Conservation (phyloP, 2,797 vertebrate genomes). For the Coracias cyanogaster region DNA sequence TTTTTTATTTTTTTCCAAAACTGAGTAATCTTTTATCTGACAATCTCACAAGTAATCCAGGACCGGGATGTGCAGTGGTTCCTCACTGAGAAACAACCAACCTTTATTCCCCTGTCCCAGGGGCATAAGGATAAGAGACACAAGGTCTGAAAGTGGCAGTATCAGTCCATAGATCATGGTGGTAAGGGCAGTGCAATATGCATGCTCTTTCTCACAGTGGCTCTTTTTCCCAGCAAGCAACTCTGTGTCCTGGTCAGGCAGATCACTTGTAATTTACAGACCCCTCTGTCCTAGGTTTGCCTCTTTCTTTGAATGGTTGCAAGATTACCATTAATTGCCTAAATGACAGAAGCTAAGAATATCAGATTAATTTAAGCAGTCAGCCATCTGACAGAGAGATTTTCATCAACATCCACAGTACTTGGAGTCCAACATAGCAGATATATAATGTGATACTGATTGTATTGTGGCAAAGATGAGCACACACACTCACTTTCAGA, state of each 20-base stretch:
- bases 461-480: neutral
- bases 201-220: accelerated
- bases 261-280: neutral
- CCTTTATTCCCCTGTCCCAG: neutral
- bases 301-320: neutral
- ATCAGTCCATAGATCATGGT: neutral
- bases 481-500: neutral
- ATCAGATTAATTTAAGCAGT: slow-evolving; percentile 57
- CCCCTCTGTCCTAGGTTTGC: neutral
- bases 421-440: slow-evolving; percentile 20
- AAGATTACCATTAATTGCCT: slow-evolving; percentile 36
- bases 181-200: neutral
- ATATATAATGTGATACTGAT: neutral
- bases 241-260: neutral
- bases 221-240: neutral
- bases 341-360: slow-evolving; percentile 18
- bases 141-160: neutral
- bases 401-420: slow-evolving; percentile 54
- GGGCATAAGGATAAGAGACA: neutral
- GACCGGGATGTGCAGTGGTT: neutral
- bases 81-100: neutral
- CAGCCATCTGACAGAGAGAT: slow-evolving; percentile 36
- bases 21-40: neutral
- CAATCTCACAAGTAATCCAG: neutral
- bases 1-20: neutral